phyloP scores from a whole-genome alignment of 2,888 invertebrate genomes.

The Stenodera caucasica region DNA sequence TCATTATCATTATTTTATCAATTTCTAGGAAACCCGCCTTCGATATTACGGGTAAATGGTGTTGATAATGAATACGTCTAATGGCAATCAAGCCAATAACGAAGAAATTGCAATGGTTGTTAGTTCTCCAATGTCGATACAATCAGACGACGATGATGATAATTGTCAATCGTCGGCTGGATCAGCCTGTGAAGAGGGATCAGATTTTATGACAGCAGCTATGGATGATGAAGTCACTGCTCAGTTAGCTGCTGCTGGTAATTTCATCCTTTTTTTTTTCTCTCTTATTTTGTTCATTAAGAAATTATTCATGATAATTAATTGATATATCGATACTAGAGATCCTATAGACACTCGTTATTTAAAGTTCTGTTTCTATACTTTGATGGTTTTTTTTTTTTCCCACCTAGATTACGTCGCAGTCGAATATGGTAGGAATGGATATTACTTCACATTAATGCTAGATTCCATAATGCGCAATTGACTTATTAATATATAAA shows the following conservation, averaged over 20 bases:
- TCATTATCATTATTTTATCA: neutral
- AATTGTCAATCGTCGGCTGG: conserved; percentile 80
- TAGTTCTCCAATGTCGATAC: conserved; percentile 56
- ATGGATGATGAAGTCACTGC: conserved; percentile 95
- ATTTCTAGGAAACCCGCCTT: conserved; percentile 45
- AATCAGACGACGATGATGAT: conserved; percentile 78
- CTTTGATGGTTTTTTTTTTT: no score
- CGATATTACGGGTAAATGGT: conserved; percentile 49
- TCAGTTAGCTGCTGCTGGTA: conserved; percentile 94
- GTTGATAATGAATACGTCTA: conserved; percentile 54
- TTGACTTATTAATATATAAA: no score
- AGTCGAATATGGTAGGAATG: no score
- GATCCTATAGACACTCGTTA: no score
- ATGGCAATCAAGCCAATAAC: conserved; percentile 52
- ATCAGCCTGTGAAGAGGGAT: conserved; percentile 76
- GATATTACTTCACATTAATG: no score
- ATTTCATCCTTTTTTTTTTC: no score
- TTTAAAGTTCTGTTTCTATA: no score
- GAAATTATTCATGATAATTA: conserved; percentile 3
- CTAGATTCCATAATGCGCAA: no score
- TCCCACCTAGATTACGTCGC: no score
- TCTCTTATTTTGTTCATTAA: no score
- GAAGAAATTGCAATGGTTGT: conserved; percentile 73
- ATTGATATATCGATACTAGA: no score
- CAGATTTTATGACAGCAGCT: conserved; percentile 80